phyloP scores from a whole-genome alignment of 1,140 invertebrate species.

The Drosophila carrolli region DNA sequence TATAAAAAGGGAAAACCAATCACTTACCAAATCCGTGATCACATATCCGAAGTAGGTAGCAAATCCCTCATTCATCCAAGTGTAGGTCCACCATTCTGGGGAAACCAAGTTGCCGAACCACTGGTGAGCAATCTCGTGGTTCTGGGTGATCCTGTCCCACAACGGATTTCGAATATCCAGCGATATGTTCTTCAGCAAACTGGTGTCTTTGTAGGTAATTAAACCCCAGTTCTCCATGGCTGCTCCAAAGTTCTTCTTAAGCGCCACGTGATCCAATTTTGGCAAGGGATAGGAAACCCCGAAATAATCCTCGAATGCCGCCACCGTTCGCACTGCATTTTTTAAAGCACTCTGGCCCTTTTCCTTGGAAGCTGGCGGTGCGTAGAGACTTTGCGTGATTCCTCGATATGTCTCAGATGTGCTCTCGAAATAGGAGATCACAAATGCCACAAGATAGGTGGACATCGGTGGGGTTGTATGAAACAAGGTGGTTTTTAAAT shows the following conservation, averaged over 20 bases:
- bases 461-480: conserved; percentile 88
- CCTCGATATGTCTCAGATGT: conserved; percentile 66
- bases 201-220: conserved; percentile 87
- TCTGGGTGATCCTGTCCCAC: conserved; percentile 78
- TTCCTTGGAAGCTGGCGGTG: conserved; percentile 86
- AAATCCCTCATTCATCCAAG: conserved; percentile 88
- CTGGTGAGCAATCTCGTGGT: conserved; percentile 88
- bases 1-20: too few relatives aligned
- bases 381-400: conserved; percentile 87
- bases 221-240: conserved; percentile 96
- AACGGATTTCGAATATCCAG: conserved; percentile 29
- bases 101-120: conserved; percentile 91
- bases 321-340: conserved; percentile 86
- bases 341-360: conserved; percentile 86
- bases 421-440: conserved; percentile 88
- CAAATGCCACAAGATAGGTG: conserved; percentile 91
- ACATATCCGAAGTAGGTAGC: conserved; percentile 89
- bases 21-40: conserved; percentile 85
- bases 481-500: conserved; percentile 84
- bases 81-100: conserved; percentile 85
- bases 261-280: conserved; percentile 89
- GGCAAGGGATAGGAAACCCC: conserved; percentile 85
- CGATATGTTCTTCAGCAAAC: conserved; percentile 24
- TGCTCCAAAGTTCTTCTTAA: conserved; percentile 91
- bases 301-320: conserved; percentile 85